A percentile compares a stretch with the other conserved stretches of the same genome.
phyloP scores from a whole-genome alignment of 2,113 vertebrate genomes.

The Nyctereutes procyonoides region DNA sequence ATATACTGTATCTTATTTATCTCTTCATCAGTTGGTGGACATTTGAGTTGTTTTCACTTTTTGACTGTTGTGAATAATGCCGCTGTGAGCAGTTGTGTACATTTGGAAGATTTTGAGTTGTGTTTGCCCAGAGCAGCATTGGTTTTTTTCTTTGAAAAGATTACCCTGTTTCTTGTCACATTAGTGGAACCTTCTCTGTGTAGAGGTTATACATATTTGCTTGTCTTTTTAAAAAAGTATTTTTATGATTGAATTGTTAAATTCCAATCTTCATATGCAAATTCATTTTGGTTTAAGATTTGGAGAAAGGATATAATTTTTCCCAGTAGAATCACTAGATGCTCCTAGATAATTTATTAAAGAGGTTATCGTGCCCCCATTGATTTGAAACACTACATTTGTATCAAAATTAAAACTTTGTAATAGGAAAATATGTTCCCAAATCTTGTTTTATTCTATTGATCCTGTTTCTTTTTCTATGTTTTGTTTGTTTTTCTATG shows the following conservation, averaged over 20 bases:
- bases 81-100: neutral
- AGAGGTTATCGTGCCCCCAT: neutral
- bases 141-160: conserved; percentile 7
- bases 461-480: too few relatives aligned
- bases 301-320: conserved; percentile 8
- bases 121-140: neutral
- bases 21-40: neutral
- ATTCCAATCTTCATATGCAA: neutral
- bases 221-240: neutral
- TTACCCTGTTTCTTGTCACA: neutral
- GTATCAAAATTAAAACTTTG: conserved; percentile 17
- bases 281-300: conserved; percentile 45
- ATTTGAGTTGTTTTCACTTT: neutral
- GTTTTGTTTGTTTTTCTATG: too few relatives aligned
- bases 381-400: conserved; percentile 6
- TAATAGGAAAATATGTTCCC: neutral
- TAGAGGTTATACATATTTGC: neutral
- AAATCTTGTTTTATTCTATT: conserved; percentile 17
- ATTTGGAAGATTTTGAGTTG: neutral
- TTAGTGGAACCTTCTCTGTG: neutral
- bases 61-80: neutral
- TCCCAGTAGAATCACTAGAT: neutral
- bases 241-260: conserved; percentile 24
- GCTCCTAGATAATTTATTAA: conserved; percentile 10
- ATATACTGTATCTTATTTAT: neutral